Evolutionary conservation across 2,113 vertebrate genomes (phyloP).

Genomic region (Zapus hudsonius): DNA sequence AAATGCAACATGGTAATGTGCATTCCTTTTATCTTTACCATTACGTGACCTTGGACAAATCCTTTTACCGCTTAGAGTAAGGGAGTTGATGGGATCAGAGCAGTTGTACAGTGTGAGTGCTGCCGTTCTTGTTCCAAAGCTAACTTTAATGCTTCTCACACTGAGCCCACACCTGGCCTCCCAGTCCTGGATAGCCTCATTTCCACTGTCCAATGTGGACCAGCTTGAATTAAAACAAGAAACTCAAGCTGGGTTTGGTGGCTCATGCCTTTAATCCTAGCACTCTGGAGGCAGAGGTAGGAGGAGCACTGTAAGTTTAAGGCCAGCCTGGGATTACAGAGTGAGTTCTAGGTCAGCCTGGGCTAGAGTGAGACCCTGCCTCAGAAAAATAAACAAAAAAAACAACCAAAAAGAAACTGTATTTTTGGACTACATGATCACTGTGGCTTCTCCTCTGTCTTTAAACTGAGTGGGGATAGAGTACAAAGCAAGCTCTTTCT

Average conservation of each 20-base stretch:
- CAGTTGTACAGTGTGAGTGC: not conserved
- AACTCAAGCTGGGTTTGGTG: too few species aligned
- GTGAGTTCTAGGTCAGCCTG: too few species aligned
- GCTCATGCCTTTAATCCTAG: too few species aligned
- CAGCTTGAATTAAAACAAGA: not conserved
- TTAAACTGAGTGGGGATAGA: not conserved
- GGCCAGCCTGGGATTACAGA: too few species aligned
- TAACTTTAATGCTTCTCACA: not conserved
- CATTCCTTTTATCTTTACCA: not conserved
- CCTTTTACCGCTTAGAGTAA: not conserved
- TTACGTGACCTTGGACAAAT: too few species aligned
- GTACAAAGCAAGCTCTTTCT: not conserved
- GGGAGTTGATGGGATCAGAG: not conserved
- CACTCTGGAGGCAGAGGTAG: too few species aligned
- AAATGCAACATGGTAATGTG: not conserved
- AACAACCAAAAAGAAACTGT: too few species aligned
- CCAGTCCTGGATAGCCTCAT: not conserved
- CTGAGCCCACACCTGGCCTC: not conserved
- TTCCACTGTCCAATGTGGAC: not conserved
- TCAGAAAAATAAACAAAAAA: too few species aligned
- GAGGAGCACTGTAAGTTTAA: too few species aligned
- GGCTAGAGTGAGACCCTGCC: too few species aligned
- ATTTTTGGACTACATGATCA: not conserved
- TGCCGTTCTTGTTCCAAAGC: not conserved
- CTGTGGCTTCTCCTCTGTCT: conserved; percentile 18